A percentile compares a stretch with the other conserved stretches of the same genome.
phyloP scores from a whole-genome alignment of 2,113 vertebrate genomes.

The Zapornia atra region DNA sequence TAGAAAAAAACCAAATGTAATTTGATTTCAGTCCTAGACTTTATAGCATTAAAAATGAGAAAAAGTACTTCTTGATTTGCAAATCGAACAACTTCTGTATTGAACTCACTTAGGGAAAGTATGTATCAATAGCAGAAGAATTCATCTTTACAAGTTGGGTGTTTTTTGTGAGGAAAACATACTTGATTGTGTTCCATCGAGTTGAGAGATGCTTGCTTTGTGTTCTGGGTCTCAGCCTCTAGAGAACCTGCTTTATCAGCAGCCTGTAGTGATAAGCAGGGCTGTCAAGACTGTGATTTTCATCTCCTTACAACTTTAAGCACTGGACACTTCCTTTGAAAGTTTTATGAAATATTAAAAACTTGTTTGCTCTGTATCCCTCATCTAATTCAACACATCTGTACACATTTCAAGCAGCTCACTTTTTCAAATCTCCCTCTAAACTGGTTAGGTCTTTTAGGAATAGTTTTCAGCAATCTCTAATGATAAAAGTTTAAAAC shows the following conservation, averaged over 20 bases:
- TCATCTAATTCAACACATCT: not conserved
- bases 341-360: slow-evolving; percentile 15
- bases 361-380: not conserved
- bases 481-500: not conserved
- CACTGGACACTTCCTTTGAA: not conserved
- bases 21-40: not conserved
- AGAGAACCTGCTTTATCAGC: not conserved
- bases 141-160: not conserved
- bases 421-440: not conserved
- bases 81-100: not conserved
- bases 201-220: not conserved
- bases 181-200: not conserved
- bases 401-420: not conserved
- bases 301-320: not conserved
- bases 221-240: not conserved
- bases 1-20: not conserved
- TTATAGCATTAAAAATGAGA: not conserved
- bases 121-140: not conserved
- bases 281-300: not conserved
- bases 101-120: not conserved
- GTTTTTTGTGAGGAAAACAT: not conserved
- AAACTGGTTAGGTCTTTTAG: not conserved
- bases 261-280: not conserved
- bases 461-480: not conserved
- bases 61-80: not conserved